Evolutionary conservation across 2,888 invertebrate species (phyloP).

Genomic region (Azorinus chamasolen): DNA sequence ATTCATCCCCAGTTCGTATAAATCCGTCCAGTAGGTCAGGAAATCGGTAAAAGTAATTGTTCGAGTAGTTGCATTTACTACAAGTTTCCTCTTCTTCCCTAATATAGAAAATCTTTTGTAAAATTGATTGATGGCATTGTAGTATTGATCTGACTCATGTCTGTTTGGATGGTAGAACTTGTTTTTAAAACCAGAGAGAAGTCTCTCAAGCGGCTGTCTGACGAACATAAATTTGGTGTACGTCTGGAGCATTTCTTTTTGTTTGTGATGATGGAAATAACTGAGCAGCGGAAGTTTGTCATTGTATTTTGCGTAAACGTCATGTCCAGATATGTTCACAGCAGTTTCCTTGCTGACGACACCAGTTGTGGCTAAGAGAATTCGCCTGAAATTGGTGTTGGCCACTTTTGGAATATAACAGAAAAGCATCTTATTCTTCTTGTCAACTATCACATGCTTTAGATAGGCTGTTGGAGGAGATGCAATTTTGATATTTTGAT

Average conservation of each 20-base stretch:
- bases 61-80: conserved; percentile 88
- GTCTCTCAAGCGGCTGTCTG: conserved; percentile 95
- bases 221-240: conserved; percentile 95
- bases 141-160: conserved; percentile 12
- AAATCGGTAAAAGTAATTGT: conserved; percentile 96
- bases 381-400: conserved; percentile 97
- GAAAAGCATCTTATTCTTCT: conserved; percentile 94
- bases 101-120: conserved; percentile 23
- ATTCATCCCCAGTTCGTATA: conserved; percentile 40
- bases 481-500: no score
- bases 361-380: conserved; percentile 93
- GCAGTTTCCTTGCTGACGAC: conserved; percentile 67
- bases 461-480: conserved; percentile 22
- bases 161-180: conserved; percentile 88
- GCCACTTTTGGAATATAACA: conserved; percentile 97
- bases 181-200: conserved; percentile 96
- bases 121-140: conserved; percentile 5
- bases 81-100: not conserved
- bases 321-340: conserved; percentile 62
- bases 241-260: conserved; percentile 90
- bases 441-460: conserved; percentile 89
- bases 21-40: conserved; percentile 91
- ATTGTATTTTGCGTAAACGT: conserved; percentile 72
- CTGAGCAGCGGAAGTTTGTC: conserved; percentile 66
- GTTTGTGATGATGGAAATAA: conserved; percentile 85